phyloP scores from a whole-genome alignment of 2,797 vertebrate species.

The Scyliorhinus canicula region DNA sequence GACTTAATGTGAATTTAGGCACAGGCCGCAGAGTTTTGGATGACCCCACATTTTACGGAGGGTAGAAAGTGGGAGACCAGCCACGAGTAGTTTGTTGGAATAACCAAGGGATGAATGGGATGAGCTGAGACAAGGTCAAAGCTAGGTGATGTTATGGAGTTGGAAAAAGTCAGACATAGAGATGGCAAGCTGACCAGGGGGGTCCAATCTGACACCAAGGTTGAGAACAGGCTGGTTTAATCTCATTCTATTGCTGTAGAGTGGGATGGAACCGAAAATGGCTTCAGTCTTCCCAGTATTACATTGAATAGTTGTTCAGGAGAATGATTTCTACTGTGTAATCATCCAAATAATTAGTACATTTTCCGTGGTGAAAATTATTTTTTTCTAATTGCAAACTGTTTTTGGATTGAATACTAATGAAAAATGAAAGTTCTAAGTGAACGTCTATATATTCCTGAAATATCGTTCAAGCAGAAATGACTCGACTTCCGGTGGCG shows the following conservation, averaged over 20 bases:
- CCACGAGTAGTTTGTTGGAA: neutral
- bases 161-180: neutral
- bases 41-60: neutral
- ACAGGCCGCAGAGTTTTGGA: neutral
- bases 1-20: neutral
- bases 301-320: neutral
- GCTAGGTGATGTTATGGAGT: neutral
- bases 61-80: neutral
- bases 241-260: neutral
- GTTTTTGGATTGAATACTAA: neutral
- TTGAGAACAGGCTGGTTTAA: neutral
- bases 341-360: neutral
- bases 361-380: neutral
- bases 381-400: neutral
- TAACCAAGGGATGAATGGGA: neutral
- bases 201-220: neutral
- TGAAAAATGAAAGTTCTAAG: neutral
- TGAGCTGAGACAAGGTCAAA: neutral
- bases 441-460: neutral
- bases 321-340: neutral
- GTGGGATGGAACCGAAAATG: neutral
- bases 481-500: too few species aligned
- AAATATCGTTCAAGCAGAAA: too few species aligned
- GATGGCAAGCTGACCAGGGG: neutral
- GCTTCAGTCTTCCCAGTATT: neutral